Base-by-base conservation (phyloP, 2,888 invertebrate genomes). In the Chrysolina oricalcia region DNA sequence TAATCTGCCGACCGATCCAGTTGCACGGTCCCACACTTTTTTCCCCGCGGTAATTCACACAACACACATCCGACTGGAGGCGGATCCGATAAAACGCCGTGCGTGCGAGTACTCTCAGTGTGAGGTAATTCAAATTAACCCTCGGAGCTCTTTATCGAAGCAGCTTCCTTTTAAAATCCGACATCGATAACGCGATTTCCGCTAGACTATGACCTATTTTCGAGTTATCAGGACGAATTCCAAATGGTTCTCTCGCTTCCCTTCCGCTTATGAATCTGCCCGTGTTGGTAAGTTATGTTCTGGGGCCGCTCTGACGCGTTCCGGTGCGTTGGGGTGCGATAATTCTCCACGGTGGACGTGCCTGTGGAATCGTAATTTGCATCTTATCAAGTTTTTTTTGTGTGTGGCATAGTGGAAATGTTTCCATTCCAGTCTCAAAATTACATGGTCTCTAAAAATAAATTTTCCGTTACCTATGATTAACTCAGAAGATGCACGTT, bases 41-140 rank as follows among this genome's bases (percentile, higher is more conserved):
- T 70, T 46, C 48, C 56, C 40, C 15, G 21, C 75, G 19, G 62
- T 43, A 59, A 27, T 46, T 72, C 69, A 70, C 27, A 68, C 71
- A 72, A 69, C 69, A 69, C 72, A 72, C 73, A 76, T 76, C 75
- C 70, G 62, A 71, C 73, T 73, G 68, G 70, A 73, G 74, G 74
- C 76, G 65, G 63, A 78, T 71, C 72, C 74, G 78, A 78, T 78
- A 78, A 67, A 70, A 73, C 70, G 65, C 64, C 75, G 69, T 73
- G 75, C 75, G 68, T 74, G 74, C 74, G 73, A 71, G 74, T 76
- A 72, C 71, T 76, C 74, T 64, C 73, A 68, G 65, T 70, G 72
- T 69, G 63, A 75, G 77, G 77, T 77, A 75, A 73, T 77, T 77
- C 77, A 73, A 79, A 79, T 79, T 79, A 79, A 72, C 79, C 79